Evolutionary conservation across 1,140 invertebrate genomes (phyloP).

Genomic region (Pemphigus obesinymphae): DNA sequence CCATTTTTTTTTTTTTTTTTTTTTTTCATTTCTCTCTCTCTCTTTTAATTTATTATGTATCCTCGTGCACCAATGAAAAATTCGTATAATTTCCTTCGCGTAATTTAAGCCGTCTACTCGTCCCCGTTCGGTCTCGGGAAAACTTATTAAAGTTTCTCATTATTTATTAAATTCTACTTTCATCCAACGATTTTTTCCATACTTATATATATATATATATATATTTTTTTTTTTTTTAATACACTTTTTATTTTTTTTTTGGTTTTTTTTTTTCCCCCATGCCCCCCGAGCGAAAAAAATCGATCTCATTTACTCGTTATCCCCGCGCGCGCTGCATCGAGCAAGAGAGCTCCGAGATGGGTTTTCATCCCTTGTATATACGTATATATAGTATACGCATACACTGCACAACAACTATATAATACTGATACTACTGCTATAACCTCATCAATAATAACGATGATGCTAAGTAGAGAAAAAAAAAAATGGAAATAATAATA

Average conservation of each 20-base stretch:
- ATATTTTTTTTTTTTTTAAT: conserved; percentile 24
- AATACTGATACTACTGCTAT: not conserved
- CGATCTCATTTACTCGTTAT: conserved; percentile 33
- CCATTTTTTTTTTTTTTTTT: too few species aligned
- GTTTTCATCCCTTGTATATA: not conserved
- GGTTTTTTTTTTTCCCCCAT: too few species aligned
- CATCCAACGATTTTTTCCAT: conserved; percentile 19
- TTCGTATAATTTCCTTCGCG: conserved; percentile 40
- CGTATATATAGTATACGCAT: not conserved
- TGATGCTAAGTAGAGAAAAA: not conserved
- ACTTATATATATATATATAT: not conserved
- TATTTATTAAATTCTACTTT: conserved; percentile 39
- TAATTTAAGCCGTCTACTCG: conserved; percentile 24
- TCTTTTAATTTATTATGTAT: conserved; percentile 41
- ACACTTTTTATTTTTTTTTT: conserved; percentile 11
- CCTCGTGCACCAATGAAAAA: conserved; percentile 29
- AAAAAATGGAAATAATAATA: not conserved
- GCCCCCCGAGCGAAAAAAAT: conserved; percentile 12
- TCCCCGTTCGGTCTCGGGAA: not conserved
- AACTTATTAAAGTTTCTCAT: conserved; percentile 42
- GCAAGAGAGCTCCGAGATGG: not conserved
- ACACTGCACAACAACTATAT: not conserved
- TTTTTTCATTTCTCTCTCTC: not conserved
- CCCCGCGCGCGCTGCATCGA: too few species aligned
- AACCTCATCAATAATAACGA: conserved; percentile 4